Evolutionary conservation across 2,113 vertebrate genomes (phyloP).

Genomic region (Cyrtonyx montezumae): DNA sequence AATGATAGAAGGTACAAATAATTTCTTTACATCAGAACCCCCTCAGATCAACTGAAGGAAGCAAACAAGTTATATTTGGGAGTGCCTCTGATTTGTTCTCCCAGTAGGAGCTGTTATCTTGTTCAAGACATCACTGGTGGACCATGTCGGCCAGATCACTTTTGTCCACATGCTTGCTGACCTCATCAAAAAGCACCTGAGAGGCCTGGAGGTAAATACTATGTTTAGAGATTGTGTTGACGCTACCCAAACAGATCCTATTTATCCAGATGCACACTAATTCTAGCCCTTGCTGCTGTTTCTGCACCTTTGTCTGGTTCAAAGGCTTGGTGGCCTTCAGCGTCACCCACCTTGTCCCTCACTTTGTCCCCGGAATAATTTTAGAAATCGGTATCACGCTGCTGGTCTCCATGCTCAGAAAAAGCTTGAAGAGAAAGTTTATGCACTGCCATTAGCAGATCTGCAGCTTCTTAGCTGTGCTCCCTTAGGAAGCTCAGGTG

Average conservation of each 20-base stretch:
- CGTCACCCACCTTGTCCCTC: background rate
- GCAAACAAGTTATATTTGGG: background rate
- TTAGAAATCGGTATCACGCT: background rate
- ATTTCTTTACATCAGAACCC: background rate
- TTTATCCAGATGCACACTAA: background rate
- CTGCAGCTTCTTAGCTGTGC: background rate
- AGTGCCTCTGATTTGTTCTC: background rate
- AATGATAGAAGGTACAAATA: background rate
- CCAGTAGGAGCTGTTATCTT: background rate
- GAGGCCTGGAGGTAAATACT: background rate
- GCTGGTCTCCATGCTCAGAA: background rate
- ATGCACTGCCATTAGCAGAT: background rate
- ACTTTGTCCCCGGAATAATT: background rate
- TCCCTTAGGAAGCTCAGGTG: background rate
- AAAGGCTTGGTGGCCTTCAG: background rate
- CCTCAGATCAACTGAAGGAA: background rate
- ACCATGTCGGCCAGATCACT: background rate
- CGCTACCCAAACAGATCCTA: background rate
- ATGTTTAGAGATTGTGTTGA: background rate
- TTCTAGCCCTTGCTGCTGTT: background rate
- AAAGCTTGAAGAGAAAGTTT: background rate
- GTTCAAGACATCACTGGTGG: background rate
- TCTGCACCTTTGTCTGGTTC: background rate
- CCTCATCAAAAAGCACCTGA: background rate
- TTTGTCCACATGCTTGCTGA: background rate